These are phyloP conservation scores for Chalcis sispes DNA, from an alignment of 2,888 invertebrate genomes.

Conservation along the genomic window DNA sequence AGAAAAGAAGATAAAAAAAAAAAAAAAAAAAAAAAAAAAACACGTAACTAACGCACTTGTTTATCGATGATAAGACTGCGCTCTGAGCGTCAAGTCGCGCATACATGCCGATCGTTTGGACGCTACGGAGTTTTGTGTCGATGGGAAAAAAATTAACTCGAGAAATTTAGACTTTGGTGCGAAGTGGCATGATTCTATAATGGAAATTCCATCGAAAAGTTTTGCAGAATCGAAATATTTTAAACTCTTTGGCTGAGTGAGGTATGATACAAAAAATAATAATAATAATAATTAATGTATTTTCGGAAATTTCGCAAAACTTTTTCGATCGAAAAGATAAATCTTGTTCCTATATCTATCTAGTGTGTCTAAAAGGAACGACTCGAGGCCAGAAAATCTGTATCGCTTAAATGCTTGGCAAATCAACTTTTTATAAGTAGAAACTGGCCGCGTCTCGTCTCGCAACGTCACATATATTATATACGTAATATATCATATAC, in stretches of 20 bases:
- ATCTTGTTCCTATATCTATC: constrained; percentile 73
- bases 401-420: constrained; percentile 12
- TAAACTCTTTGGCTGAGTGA: constrained; percentile 9
- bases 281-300: constrained; percentile 16
- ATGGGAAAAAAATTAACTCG: background rate
- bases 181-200: background rate
- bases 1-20: too few relatives aligned
- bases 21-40: constrained; percentile 10
- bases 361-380: constrained; percentile 60
- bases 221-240: constrained; percentile 33
- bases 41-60: background rate
- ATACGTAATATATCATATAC: constrained; percentile 57
- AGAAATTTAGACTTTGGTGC: background rate
- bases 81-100: background rate
- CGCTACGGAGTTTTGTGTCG: background rate
- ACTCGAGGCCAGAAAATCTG: constrained; percentile 27
- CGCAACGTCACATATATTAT: constrained; percentile 47
- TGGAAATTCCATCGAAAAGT: constrained; percentile 10
- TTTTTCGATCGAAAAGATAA: constrained; percentile 53
- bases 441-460: constrained; percentile 35
- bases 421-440: constrained; percentile 30
- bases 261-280: constrained; percentile 46
- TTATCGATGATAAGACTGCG: background rate
- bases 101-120: background rate
- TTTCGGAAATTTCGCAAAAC: constrained; percentile 28